A percentile compares a stretch with the other conserved stretches of the same genome.
phyloP scores from a whole-genome alignment of 2,797 vertebrate genomes.

The Muraenolepis orangiensis region DNA sequence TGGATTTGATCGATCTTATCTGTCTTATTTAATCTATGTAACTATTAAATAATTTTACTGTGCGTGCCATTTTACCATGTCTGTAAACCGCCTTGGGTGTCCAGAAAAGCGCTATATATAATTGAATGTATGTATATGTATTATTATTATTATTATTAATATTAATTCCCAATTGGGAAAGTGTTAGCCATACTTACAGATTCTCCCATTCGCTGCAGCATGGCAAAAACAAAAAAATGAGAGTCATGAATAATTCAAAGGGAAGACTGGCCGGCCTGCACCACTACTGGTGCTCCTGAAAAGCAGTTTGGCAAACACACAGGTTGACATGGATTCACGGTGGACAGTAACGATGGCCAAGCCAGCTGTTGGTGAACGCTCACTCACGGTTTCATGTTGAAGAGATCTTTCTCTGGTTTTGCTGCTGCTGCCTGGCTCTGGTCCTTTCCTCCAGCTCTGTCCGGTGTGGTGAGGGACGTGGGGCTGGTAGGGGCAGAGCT shows the following conservation, averaged over 20 bases:
- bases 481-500: slow-evolving; percentile 79
- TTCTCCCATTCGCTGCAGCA: slow-evolving; percentile 94
- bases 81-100: too few species aligned
- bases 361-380: background rate
- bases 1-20: too few species aligned
- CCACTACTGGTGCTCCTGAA: background rate
- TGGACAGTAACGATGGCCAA: background rate
- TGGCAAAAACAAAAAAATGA: slow-evolving; percentile 56
- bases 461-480: slow-evolving; percentile 75
- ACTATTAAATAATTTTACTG: too few species aligned
- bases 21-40: too few species aligned
- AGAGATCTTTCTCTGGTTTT: slow-evolving; percentile 87
- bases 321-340: slow-evolving; percentile 28
- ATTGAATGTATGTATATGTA: too few species aligned
- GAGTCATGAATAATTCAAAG: slow-evolving; percentile 17
- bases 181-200: slow-evolving; percentile 80
- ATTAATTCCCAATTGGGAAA: background rate
- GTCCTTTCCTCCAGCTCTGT: slow-evolving; percentile 72
- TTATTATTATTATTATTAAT: too few species aligned
- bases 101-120: too few species aligned
- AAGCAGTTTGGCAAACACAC: slow-evolving; percentile 15
- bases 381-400: slow-evolving; percentile 97
- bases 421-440: slow-evolving; percentile 70
- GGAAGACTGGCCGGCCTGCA: background rate
- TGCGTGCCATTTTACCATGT: too few species aligned